Conservation (phyloP, 2,888 invertebrate species). For the Meteorus cinctellus region DNA sequence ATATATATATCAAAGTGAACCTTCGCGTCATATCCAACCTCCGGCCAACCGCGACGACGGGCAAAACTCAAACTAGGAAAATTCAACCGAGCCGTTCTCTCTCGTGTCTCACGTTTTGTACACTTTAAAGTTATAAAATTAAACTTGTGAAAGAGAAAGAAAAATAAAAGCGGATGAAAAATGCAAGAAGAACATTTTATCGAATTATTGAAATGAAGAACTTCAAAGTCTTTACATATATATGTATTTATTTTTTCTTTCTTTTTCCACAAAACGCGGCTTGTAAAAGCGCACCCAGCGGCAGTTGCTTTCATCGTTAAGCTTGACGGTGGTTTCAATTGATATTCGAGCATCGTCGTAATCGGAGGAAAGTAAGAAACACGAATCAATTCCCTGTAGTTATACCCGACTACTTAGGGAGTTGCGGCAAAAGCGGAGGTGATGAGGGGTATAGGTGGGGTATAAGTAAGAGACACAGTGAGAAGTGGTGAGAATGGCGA, state of each 20-base stretch:
- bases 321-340: constrained; percentile 49
- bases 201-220: constrained; percentile 33
- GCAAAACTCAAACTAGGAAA: constrained; percentile 21
- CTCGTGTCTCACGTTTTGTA: not conserved
- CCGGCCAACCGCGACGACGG: not conserved
- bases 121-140: constrained; percentile 15
- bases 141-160: not conserved
- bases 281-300: constrained; percentile 11
- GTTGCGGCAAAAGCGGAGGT: constrained; percentile 8
- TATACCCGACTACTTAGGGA: constrained; percentile 28
- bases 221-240: not conserved
- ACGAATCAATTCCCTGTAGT: constrained; percentile 57
- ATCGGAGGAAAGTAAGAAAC: constrained; percentile 59
- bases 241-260: not conserved
- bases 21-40: constrained; percentile 7
- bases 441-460: not conserved
- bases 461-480: constrained; percentile 17
- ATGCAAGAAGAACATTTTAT: not conserved
- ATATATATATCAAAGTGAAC: not conserved
- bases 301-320: constrained; percentile 8
- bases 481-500: constrained; percentile 32
- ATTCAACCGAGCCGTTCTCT: not conserved
- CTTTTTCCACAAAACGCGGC: not conserved
- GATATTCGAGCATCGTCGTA: constrained; percentile 58
- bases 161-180: not conserved